Evolutionary conservation across 2,888 invertebrate genomes (phyloP).

Genomic region (Ormyrus nitidulus): DNA sequence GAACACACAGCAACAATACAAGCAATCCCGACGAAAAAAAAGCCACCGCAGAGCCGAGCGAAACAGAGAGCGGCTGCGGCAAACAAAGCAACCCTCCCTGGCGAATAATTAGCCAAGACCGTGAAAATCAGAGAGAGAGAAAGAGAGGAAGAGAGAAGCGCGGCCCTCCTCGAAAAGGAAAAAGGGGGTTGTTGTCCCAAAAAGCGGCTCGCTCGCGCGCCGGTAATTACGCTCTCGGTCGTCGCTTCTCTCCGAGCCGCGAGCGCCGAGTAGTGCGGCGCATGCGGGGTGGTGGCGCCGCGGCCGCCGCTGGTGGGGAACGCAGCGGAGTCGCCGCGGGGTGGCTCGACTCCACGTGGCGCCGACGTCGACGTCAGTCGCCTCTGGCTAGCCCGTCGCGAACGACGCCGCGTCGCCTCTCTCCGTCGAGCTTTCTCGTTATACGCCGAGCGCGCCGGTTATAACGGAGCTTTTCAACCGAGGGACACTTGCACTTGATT

Average conservation of each 20-base stretch:
- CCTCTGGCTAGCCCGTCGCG: slow-evolving; percentile 51
- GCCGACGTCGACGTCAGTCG: slow-evolving; percentile 41
- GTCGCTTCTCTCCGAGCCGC: no score
- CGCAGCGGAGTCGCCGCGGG: not conserved
- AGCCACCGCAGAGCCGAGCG: no score
- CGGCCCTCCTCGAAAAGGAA: not conserved
- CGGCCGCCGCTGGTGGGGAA: no score
- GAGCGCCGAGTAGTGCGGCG: not conserved
- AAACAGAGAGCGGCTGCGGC: no score
- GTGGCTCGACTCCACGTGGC: slow-evolving; percentile 52
- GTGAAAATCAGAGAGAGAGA: not conserved
- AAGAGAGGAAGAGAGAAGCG: not conserved
- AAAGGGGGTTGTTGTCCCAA: not conserved
- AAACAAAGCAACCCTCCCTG: no score
- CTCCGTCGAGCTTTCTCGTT: not conserved
- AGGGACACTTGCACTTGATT: no score
- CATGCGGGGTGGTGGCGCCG: not conserved
- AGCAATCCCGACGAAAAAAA: no score
- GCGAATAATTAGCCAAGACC: no score
- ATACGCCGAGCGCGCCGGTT: not conserved
- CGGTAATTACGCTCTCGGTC: no score
- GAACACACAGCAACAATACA: no score
- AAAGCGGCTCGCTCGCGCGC: no score
- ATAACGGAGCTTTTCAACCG: not conserved
- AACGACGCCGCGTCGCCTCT: not conserved